phyloP scores from a whole-genome alignment of 2,888 invertebrate species.

The Lycia hirtaria region DNA sequence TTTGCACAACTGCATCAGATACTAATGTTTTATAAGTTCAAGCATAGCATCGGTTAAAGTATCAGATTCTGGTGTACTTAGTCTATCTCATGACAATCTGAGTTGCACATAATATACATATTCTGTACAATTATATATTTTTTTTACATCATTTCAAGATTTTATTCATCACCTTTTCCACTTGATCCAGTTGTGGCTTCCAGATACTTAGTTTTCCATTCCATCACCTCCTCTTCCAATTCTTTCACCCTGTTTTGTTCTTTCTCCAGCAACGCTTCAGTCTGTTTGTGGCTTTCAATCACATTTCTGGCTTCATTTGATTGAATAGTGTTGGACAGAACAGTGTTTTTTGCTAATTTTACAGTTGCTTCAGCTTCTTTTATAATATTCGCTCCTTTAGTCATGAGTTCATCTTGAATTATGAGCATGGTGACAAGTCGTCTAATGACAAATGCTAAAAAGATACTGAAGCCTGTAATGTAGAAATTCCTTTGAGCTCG shows the following conservation, averaged over 20 bases:
- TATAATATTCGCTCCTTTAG: constrained; percentile 87
- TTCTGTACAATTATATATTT: too few relatives aligned
- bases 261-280: constrained; percentile 52
- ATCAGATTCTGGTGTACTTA: too few relatives aligned
- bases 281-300: constrained; percentile 53
- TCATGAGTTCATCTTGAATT: constrained; percentile 86
- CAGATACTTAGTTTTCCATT: constrained; percentile 65
- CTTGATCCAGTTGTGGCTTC: constrained; percentile 40
- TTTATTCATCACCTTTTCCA: constrained; percentile 55
- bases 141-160: background rate
- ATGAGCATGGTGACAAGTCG: constrained; percentile 87
- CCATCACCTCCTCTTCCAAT: constrained; percentile 58
- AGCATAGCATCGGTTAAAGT: too few relatives aligned
- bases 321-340: constrained; percentile 54
- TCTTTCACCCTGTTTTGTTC: constrained; percentile 54
- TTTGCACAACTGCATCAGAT: too few relatives aligned
- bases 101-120: too few relatives aligned
- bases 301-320: constrained; percentile 46
- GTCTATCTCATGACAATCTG: too few relatives aligned
- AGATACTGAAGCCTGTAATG: constrained; percentile 91
- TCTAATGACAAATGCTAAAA: constrained; percentile 88
- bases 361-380: constrained; percentile 89
- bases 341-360: constrained; percentile 65
- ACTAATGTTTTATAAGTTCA: too few relatives aligned
- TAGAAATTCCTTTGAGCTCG: constrained; percentile 92